phyloP scores from a whole-genome alignment of 1,140 invertebrate genomes.

The Drosophila sproati region DNA sequence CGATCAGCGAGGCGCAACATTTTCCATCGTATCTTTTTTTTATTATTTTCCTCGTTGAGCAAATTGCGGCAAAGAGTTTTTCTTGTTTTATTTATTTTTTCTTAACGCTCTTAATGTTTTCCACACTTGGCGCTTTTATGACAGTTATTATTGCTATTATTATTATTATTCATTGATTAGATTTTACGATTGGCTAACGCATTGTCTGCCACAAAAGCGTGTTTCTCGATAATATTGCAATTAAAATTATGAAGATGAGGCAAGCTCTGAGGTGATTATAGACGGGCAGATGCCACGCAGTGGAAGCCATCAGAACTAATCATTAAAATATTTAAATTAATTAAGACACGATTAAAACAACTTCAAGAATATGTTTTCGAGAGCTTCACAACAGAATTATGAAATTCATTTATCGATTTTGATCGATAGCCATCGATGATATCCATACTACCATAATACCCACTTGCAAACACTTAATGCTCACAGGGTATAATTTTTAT shows the following conservation, averaged over 20 bases:
- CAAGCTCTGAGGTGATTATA: neutral
- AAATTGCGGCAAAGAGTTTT: constrained; percentile 34
- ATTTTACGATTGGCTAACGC: constrained; percentile 54
- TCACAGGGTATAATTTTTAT: neutral
- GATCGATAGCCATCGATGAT: neutral
- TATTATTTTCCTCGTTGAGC: constrained; percentile 17
- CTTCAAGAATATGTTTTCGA: too few species aligned
- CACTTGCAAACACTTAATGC: too few species aligned
- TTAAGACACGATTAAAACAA: too few species aligned
- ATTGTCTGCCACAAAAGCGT: constrained; percentile 28
- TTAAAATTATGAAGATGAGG: too few species aligned
- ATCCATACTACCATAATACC: neutral
- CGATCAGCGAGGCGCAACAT: constrained; percentile 43
- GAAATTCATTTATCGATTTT: neutral
- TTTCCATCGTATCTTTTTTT: constrained; percentile 54
- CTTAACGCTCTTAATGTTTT: constrained; percentile 67
- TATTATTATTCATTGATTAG: constrained; percentile 70
- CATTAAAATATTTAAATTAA: too few species aligned
- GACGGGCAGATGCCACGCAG: neutral
- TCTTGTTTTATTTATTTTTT: constrained; percentile 33
- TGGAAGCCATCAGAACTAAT: too few species aligned
- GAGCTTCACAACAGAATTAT: too few species aligned
- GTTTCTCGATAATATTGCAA: neutral
- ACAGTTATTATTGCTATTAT: constrained; percentile 51
- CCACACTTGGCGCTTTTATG: constrained; percentile 73